Base-by-base conservation (phyloP, 2,113 vertebrate species). In the Nannospalax galili region DNA sequence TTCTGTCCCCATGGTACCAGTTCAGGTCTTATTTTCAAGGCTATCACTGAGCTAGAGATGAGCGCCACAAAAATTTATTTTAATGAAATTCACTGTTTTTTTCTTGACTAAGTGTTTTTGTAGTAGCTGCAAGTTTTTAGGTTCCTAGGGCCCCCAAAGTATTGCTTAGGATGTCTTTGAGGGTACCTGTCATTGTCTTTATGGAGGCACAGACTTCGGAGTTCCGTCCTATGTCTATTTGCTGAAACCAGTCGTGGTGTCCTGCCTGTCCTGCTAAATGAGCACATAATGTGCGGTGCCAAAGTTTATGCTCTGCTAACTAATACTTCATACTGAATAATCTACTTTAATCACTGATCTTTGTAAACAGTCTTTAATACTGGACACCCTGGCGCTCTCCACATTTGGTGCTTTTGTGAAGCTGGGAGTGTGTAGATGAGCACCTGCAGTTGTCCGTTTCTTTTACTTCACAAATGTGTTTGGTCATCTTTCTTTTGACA, bases 401-500 rank as follows among this genome's bases (percentile, higher is more conserved):
- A 56, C 62, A 65, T 92, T 92, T 67, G 56, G 2, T 82, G 15
- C 40, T 45, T 58, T 79, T 84, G 19, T 96, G 58, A 73, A 79
- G 45, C 56, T 84, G 0, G 86, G 60, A 78, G 17, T 73, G 0
- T 90, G 12, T 92, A 91, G 72, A 58, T 90, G 85, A 45, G 20
- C 24, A 24, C 48, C 85, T 74, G 74, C 67, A 56, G 0, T 80
- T 92, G 74, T 64, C 77, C 86, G 1, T 86, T 73, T 96, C 73
- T 85, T 90, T 90, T 62, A 48, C 73, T 90, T 96, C 78, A 84
- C 42, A 94, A 37, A 97, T 88, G 82, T 35, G 67, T 67, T 92
- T 88, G 92, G 40, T 85, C 73, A 85, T 60, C 20, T 95, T 92
- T 91, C 58, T 95, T 95, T 92, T 85, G 85, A 91, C 84, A 78